A percentile compares a stretch with the other conserved stretches of the same genome.
These are phyloP conservation scores for Carcharodon carcharias DNA, from an alignment of 2,797 vertebrate genomes.

Conservation along the genomic window DNA sequence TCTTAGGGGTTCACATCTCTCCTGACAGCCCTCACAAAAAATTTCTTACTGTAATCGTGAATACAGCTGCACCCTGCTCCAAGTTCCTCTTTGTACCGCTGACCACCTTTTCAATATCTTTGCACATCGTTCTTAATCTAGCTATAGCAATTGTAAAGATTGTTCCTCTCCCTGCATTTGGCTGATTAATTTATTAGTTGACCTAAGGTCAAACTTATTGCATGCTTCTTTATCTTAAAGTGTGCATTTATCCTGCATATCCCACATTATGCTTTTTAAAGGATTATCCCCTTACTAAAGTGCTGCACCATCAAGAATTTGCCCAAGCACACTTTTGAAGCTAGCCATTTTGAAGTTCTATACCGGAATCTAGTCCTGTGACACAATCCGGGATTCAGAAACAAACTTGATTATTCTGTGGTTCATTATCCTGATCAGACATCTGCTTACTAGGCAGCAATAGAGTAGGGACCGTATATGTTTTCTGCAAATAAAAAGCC, in stretches of 20 bases:
- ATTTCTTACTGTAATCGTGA: not conserved
- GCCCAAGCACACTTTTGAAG: not conserved
- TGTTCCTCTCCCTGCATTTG: not conserved
- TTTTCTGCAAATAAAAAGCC: not conserved
- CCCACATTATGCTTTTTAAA: not conserved
- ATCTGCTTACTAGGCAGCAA: not conserved
- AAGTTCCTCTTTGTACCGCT: not conserved
- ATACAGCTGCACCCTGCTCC: not conserved
- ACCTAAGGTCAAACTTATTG: not conserved
- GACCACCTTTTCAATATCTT: not conserved
- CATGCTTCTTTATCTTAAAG: not conserved
- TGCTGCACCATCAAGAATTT: not conserved
- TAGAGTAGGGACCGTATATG: not conserved
- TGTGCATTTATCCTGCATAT: not conserved
- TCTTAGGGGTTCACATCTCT: too few relatives aligned
- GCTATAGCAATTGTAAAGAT: not conserved
- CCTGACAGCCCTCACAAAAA: not conserved
- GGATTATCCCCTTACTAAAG: not conserved
- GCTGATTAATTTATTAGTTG: not conserved
- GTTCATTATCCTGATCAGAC: not conserved
- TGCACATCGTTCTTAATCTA: not conserved
- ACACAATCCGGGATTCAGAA: too few relatives aligned
- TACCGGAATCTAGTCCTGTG: not conserved
- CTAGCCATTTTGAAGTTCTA: not conserved
- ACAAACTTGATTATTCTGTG: not conserved